Base-by-base conservation (phyloP, 1,140 invertebrate species). In the Saxidomus purpurata region DNA sequence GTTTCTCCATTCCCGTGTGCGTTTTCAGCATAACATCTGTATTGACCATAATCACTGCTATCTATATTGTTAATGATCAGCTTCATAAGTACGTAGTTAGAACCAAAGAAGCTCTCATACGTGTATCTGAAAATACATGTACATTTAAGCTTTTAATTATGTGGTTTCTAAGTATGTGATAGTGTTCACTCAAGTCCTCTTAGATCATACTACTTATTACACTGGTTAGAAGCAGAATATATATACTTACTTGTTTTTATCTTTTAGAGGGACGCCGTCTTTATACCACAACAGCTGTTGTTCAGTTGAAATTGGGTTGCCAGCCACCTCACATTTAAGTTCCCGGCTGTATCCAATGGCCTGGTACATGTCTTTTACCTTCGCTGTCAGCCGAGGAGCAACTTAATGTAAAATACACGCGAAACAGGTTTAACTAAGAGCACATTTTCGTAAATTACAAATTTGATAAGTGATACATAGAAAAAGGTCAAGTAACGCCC, bases 11-110 rank as follows among this genome's bases (percentile, higher is more conserved):
- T 77, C 6, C 86, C 86, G n/a, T 80, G 28, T 6, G 61, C 22
- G 36, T 88, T 88, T 55, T 88, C 86, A 55, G 86, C 86, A 81
- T 80, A 81, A 25, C 86, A 88, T 13, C 55, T 67, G 47, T 88
- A 88, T 49, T 43, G 47, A 15, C 86, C 86, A 81, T 34, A 88
- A 28, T 88, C 86, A n/a, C 40, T 47, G 36, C 25, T 38, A 9
- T 69, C 31, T 22, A 81, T 49, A 34, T 81, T n/a, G 13, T 80
- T 22, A 0, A 88, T 88, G 38, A 69, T 81, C 74, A 88, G 28
- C 19, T 88, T 88, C 86, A 88, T 88, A n/a, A 88, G 34, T n/a
- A 88, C 86, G n/a, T 49, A 80, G 38, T 80, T 80, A 13, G 86
- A 88, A 8, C 86, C 86, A 40, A 88, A 63, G 22, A 63, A 69